Evolutionary conservation across 2,797 vertebrate genomes (phyloP).

Genomic region (Notolabrus celidotus): DNA sequence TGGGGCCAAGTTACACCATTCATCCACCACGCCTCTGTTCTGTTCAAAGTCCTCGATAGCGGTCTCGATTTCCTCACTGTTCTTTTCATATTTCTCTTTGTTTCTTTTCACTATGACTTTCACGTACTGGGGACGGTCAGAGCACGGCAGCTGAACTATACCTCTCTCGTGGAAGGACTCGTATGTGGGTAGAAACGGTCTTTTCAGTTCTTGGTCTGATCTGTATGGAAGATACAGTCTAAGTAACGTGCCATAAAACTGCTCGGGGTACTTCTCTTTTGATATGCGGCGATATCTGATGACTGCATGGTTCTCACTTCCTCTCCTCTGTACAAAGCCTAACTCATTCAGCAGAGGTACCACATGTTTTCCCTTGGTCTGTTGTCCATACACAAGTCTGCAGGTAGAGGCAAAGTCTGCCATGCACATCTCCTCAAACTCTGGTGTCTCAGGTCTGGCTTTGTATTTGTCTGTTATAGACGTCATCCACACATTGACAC

Average conservation of each 20-base stretch:
- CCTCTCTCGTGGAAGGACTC: slow-evolving; percentile 11
- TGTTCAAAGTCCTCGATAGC: slow-evolving; percentile 32
- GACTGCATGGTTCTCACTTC: slow-evolving; percentile 13
- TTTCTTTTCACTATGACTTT: slow-evolving; percentile 15
- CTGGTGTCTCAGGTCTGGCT: neutral
- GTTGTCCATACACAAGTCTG: neutral
- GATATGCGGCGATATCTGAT: slow-evolving; percentile 28
- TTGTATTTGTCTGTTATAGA: neutral
- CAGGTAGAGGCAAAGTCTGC: neutral
- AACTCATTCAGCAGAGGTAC: slow-evolving; percentile 26
- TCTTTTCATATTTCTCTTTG: slow-evolving; percentile 24
- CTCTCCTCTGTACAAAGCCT: slow-evolving; percentile 25
- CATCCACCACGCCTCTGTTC: slow-evolving; percentile 20
- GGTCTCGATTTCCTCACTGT: slow-evolving; percentile 18
- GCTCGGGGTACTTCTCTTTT: slow-evolving; percentile 32
- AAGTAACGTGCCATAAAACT: slow-evolving; percentile 17
- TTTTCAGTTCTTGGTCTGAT: neutral
- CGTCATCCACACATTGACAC: neutral
- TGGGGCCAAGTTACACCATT: slow-evolving; percentile 38
- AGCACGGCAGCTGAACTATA: slow-evolving; percentile 20
- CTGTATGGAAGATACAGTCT: slow-evolving; percentile 36
- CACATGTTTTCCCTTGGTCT: slow-evolving; percentile 15
- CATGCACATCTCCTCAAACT: slow-evolving; percentile 3
- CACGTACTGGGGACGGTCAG: neutral
- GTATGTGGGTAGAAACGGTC: neutral